phyloP scores from a whole-genome alignment of 1,140 invertebrate genomes.

The Sycobia sp. region DNA sequence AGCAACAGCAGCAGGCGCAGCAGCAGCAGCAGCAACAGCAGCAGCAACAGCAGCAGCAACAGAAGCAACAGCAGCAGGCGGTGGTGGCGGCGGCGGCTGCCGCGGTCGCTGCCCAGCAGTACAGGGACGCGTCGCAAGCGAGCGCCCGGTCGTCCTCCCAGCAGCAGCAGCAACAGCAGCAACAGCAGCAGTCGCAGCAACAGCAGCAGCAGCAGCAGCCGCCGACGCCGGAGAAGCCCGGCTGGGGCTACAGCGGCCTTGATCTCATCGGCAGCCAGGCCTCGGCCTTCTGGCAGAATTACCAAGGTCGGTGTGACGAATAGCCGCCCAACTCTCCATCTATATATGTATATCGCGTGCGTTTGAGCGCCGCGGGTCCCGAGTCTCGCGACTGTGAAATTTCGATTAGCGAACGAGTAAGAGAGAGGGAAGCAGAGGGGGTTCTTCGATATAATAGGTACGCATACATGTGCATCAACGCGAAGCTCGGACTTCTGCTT shows the following conservation, averaged over 20 bases:
- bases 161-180: constrained; percentile 47
- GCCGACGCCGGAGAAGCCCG: constrained; percentile 61
- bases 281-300: constrained; percentile 86
- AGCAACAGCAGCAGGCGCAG: constrained; percentile 50
- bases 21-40: constrained; percentile 57
- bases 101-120: constrained; percentile 73
- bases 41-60: constrained; percentile 48
- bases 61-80: constrained; percentile 56
- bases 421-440: too few relatives aligned
- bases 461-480: not conserved
- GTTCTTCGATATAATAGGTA: too few relatives aligned
- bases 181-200: too few relatives aligned
- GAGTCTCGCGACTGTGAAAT: too few relatives aligned
- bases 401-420: too few relatives aligned
- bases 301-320: constrained; percentile 79
- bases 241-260: constrained; percentile 76
- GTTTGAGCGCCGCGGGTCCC: too few relatives aligned
- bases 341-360: too few relatives aligned
- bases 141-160: constrained; percentile 53
- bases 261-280: constrained; percentile 76
- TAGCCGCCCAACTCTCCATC: too few relatives aligned
- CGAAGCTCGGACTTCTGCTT: not conserved
- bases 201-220: constrained; percentile 56
- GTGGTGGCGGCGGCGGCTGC: constrained; percentile 70
- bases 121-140: constrained; percentile 21